Conservation (phyloP, 2,888 invertebrate genomes). For the Osmoderma eremita region DNA sequence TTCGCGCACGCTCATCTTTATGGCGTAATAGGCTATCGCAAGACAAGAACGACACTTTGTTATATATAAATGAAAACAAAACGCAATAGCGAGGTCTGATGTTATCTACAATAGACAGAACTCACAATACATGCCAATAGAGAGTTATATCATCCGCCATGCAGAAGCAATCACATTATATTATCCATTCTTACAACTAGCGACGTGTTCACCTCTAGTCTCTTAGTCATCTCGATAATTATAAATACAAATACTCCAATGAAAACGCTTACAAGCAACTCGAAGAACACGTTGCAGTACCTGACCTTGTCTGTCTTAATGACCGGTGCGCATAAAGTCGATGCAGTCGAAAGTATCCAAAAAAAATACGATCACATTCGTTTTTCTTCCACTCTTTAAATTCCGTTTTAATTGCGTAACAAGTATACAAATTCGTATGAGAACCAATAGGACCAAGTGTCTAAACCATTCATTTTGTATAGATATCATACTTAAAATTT, state of each 20-base stretch:
- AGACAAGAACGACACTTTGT: background rate
- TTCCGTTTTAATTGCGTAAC: conserved; percentile 13
- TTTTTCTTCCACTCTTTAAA: background rate
- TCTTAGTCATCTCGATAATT: conserved; percentile 15
- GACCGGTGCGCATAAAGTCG: background rate
- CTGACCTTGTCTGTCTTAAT: conserved; percentile 16
- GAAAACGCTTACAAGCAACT: conserved; percentile 14
- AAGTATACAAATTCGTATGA: background rate
- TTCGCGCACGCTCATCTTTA: background rate
- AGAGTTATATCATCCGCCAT: background rate
- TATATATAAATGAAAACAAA: conserved; percentile 1
- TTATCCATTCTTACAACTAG: conserved; percentile 5
- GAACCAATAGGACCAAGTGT: background rate
- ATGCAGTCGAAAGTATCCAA: conserved; percentile 9
- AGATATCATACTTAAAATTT: conserved; percentile 8
- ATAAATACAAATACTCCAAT: conserved; percentile 19
- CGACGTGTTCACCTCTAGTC: background rate
- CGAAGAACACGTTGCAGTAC: conserved; percentile 3
- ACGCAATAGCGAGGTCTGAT: conserved; percentile 4
- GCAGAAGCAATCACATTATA: conserved; percentile 15
- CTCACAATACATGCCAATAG: conserved; percentile 9
- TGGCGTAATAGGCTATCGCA: conserved; percentile 2
- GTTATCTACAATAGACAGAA: background rate
- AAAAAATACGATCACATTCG: background rate
- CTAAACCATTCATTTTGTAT: conserved; percentile 18